These are phyloP conservation scores for Agriopis leucophaearia DNA, from an alignment of 2,888 invertebrate species.

Conservation along the genomic window DNA sequence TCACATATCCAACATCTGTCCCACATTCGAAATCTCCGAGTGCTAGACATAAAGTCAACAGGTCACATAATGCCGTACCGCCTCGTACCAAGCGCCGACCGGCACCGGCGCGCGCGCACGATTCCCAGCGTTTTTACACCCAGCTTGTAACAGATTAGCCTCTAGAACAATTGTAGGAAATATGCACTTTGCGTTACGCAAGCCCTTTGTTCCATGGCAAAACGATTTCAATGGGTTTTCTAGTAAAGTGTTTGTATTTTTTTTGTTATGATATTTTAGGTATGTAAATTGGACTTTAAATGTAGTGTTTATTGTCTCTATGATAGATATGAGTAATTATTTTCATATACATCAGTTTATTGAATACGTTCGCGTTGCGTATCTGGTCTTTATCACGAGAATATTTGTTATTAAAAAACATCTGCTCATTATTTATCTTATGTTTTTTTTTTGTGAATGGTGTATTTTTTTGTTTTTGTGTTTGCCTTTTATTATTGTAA, in stretches of 20 bases:
- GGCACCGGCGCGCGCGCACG: constrained; percentile 62
- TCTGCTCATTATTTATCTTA: no score
- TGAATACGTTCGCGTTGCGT: background rate
- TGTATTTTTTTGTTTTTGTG: background rate
- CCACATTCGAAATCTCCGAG: constrained; percentile 40
- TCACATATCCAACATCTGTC: constrained; percentile 33
- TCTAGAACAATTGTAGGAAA: constrained; percentile 64
- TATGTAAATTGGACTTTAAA: constrained; percentile 14
- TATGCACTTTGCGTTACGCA: constrained; percentile 52
- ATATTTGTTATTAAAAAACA: no score
- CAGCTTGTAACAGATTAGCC: constrained; percentile 54
- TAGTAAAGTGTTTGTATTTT: constrained; percentile 23
- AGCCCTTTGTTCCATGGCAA: constrained; percentile 43
- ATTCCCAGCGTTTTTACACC: constrained; percentile 65
- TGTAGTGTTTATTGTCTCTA: background rate
- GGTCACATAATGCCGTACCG: constrained; percentile 58
- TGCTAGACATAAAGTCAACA: constrained; percentile 43
- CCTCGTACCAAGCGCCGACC: constrained; percentile 73
- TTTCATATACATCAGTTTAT: background rate
- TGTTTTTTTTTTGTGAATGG: background rate
- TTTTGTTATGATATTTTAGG: constrained; percentile 15
- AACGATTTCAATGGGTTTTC: constrained; percentile 35
- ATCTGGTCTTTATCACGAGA: no score
- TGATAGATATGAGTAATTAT: background rate
- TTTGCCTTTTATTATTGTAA: background rate